These are phyloP conservation scores for Synanceia verrucosa DNA, from an alignment of 2,797 vertebrate species.

Conservation along the genomic window DNA sequence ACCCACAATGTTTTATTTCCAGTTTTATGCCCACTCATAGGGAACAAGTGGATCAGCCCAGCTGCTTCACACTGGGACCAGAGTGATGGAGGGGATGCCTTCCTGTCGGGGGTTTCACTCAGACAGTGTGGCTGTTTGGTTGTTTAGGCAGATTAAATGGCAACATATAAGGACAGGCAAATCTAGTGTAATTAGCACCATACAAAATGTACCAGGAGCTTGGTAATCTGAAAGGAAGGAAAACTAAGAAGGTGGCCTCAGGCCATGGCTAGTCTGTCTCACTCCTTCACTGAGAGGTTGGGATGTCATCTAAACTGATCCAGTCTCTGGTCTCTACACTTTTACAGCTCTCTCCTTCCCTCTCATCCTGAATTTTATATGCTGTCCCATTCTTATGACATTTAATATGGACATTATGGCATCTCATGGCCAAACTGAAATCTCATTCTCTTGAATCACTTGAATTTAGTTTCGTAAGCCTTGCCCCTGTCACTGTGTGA, in stretches of 20 bases:
- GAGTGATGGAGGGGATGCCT: constrained; percentile 40
- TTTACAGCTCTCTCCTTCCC: constrained; percentile 12
- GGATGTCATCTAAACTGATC: constrained; percentile 27
- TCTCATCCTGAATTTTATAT: constrained; percentile 19
- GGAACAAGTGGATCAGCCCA: constrained; percentile 63
- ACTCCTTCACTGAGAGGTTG: constrained; percentile 18
- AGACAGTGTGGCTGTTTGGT: constrained; percentile 17
- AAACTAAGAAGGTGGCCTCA: constrained; percentile 42
- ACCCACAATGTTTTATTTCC: constrained; percentile 79
- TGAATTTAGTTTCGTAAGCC: constrained; percentile 31
- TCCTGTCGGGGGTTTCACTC: constrained; percentile 31
- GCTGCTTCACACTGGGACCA: constrained; percentile 43
- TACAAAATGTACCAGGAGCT: constrained; percentile 30
- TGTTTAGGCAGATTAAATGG: constrained; percentile 51
- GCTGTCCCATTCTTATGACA: constrained; percentile 12
- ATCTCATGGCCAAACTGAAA: constrained; percentile 20
- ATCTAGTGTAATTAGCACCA: constrained; percentile 44
- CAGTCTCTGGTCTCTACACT: constrained; percentile 19
- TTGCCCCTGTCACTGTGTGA: constrained; percentile 21
- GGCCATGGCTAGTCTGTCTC: constrained; percentile 40
- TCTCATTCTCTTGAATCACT: constrained; percentile 24
- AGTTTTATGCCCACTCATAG: constrained; percentile 69
- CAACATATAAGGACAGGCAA: constrained; percentile 26
- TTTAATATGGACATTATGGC: constrained; percentile 14
- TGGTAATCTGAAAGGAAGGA: constrained; percentile 43